Conservation (phyloP, 2,888 invertebrate species). For the Dynastes tityus region DNA sequence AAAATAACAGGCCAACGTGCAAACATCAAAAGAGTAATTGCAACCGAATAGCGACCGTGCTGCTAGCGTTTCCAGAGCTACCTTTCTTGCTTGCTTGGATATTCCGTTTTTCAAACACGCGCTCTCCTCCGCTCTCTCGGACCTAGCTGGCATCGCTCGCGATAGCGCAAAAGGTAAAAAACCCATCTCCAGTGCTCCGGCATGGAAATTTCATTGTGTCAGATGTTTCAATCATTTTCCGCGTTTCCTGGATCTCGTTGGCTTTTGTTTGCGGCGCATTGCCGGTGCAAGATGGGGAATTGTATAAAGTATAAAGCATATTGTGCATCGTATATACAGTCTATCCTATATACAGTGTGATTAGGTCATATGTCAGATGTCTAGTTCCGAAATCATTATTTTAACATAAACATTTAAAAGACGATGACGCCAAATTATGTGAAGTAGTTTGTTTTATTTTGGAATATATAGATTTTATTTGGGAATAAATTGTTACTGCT, state of each 20-base stretch:
- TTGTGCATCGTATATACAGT: background rate
- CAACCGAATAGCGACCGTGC: background rate
- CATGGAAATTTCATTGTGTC: slow-evolving; percentile 43
- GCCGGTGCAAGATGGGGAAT: background rate
- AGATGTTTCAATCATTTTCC: slow-evolving; percentile 44
- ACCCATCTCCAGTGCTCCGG: background rate
- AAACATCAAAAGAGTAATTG: slow-evolving; percentile 42
- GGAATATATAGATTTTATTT: no score
- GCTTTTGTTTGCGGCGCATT: slow-evolving; percentile 5
- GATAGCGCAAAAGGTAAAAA: slow-evolving; percentile 16
- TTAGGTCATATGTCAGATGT: no score
- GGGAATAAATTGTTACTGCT: no score
- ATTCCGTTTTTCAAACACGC: no score
- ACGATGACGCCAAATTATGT: no score
- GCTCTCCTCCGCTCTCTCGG: no score
- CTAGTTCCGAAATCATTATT: no score
- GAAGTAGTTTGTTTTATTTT: no score
- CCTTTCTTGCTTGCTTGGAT: background rate
- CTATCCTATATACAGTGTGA: no score
- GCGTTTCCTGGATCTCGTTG: slow-evolving; percentile 21
- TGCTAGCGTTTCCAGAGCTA: background rate
- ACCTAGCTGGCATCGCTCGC: background rate
- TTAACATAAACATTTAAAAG: no score
- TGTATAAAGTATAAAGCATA: slow-evolving; percentile 8
- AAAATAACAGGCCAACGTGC: slow-evolving; percentile 24